Conservation (phyloP, 2,797 vertebrate species). For the Takifugu rubripes region DNA sequence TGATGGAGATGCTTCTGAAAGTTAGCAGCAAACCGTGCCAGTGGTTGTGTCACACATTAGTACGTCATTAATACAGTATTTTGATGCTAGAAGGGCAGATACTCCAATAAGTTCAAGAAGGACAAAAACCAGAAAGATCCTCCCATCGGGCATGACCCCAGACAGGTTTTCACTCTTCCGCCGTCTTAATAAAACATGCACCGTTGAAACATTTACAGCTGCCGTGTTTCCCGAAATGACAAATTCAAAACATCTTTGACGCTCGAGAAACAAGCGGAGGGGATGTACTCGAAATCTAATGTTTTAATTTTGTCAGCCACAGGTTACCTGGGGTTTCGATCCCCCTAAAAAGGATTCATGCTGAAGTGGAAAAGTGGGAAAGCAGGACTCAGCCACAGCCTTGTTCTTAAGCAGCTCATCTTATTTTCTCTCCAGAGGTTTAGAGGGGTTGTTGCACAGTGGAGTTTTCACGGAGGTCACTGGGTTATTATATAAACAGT, state of each 20-base stretch:
- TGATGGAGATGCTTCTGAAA: not conserved
- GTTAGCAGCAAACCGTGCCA: slow-evolving; percentile 4
- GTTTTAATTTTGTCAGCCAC: slow-evolving; percentile 69
- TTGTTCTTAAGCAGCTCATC: slow-evolving; percentile 53
- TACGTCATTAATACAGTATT: too few species aligned
- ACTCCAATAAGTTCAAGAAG: not conserved
- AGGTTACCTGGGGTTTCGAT: slow-evolving; percentile 63
- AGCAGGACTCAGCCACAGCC: slow-evolving; percentile 3
- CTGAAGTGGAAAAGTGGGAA: slow-evolving; percentile 11
- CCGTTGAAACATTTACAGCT: slow-evolving; percentile 67
- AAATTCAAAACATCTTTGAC: slow-evolving; percentile 66
- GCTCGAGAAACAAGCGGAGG: slow-evolving; percentile 51
- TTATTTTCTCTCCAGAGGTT: slow-evolving; percentile 58
- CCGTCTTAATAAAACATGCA: slow-evolving; percentile 68
- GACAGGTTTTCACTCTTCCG: slow-evolving; percentile 28
- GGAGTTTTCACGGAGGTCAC: slow-evolving; percentile 60
- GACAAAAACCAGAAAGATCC: slow-evolving; percentile 26
- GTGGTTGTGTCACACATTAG: slow-evolving; percentile 1
- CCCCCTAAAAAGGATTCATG: slow-evolving; percentile 28
- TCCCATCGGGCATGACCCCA: slow-evolving; percentile 33
- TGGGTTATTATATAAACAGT: slow-evolving; percentile 69
- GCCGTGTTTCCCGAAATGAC: slow-evolving; percentile 69
- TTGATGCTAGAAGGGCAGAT: not conserved
- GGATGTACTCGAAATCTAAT: slow-evolving; percentile 56
- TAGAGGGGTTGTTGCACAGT: slow-evolving; percentile 49